Base-by-base conservation (phyloP, 37 sponge, comb jelly and placozoan species). In the Lycopodina hypogea region DNA sequence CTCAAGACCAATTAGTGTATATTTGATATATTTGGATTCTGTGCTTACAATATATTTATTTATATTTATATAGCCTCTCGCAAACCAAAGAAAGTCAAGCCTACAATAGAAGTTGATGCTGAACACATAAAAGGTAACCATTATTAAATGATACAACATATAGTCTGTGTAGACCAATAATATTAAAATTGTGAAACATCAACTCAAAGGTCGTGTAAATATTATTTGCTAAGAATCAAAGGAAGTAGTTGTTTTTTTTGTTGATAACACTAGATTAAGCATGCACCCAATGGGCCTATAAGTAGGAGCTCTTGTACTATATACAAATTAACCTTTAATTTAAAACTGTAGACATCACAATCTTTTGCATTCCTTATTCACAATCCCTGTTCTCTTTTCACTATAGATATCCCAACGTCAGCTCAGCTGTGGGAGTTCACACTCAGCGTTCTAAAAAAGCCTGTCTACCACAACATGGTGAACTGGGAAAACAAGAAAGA, bases 381-480 rank as follows among this genome's bases (percentile, higher is more conserved):
- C 60, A 59, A 28, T 17, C 4, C 6, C 63, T 64, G 36, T 60
- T 75, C 51, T 71, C 7, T 24, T 28, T 64, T 37, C 34, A 57
- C 3, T 74, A 11, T 60, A 90, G 91, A 78, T 40, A 86, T 91
- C 30, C 87, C 92, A 30, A 82, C 84, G 1, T 83, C 87, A 34
- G 80, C 87, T 40, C 92, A 91, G 37, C 81, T 91, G 30, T 91
- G 87, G 87, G 92, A 91, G 72, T 91, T 91, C 64, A 82, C 88
- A 21, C 81, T 91, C 1, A 42, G 76, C 0, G 87, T 91, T 0
- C 64, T 91, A 15, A 87, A 86, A 80, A 86, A 86, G 60, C 92
- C 92, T n/a, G 67, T 50, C 8, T 87, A 91, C 67, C 39, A 72
- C 24, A 69, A 86, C 81, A 91, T 91, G 79, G 75, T 91, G 42